Base-by-base conservation (phyloP, 2,113 vertebrate genomes). In the Monopterus albus region DNA sequence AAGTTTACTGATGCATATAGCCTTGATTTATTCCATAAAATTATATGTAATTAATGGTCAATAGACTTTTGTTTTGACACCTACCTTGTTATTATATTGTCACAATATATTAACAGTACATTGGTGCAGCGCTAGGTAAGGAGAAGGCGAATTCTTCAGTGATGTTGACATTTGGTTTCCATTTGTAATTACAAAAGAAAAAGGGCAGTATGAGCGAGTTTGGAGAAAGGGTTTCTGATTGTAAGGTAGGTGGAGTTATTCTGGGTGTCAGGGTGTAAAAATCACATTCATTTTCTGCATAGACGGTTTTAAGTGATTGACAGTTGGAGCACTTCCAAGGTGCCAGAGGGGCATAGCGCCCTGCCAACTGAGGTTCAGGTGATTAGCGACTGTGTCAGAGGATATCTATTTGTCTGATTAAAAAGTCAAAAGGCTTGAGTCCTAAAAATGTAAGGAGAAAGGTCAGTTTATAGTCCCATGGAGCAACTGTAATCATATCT, bases 41-140 rank as follows among this genome's bases (percentile, higher is more conserved):
- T 25, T 69, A 45, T 38, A 52, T 67, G 25, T 78, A 75, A 79
- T 83, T 78, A 80, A 74, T 60, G 59, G 67, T 87, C 59, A 61
- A 50, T 68, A 60, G 35, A 65, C 52, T 62, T 21, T 47, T 39
- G 61, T 36, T 14, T 26, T 35, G 75, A 35, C 66, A 87, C 78
- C 71, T 78, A 68, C 47, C 70, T 71, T 59, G 13, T 78, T 82
- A 52, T 72, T 78, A 82, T 74, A 82, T 67, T 75, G 60, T 84
- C 77, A 74, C 45, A n/a, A 81, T 80, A 73, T 59, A 80, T 84
- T 58, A 72, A 56, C 31, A 31, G 21, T 62, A 26, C 23, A n/a
- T 17, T 42, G n/a, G 17, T 70, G 53, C 50, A 56, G 50, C 66
- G 28, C 28, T 42, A 42, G 38, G 12, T n/a, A 61, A 50, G 25